Base-by-base conservation (phyloP, 2,113 vertebrate species). In the Urocolius indicus region DNA sequence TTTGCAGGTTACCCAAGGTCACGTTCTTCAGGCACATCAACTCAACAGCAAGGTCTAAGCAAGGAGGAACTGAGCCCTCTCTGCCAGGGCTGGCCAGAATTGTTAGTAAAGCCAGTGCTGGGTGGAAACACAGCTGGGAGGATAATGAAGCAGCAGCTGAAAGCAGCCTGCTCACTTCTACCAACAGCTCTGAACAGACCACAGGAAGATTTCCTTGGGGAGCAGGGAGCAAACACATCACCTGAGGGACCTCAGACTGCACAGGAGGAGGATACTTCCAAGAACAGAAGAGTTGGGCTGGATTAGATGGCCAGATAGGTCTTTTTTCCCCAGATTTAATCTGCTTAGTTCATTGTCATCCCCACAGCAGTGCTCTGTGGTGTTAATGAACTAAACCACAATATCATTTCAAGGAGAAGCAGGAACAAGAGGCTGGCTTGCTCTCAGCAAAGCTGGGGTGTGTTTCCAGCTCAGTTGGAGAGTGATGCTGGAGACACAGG, bases 321-420 rank as follows among this genome's bases (percentile, higher is more conserved):
- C 69, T 84, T 89, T 52, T 26, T n/a, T n/a, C n/a, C 92, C 77
- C 78, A 87, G 87, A 93, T 93, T 67, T 91, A 54, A 93, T 72
- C 87, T 95, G 16, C 8, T 41, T 63, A 63, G 75, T 94, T 87
- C 84, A 32, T 52, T 52, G 57, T 69, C 71, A 72, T 87, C 79
- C 84, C 78, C 77, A 41, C 85, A 74, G 74, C 11, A 43, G 89
- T 0, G 30, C n/a, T 78, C 43, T 23, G 22, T 68, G 79, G 11
- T 79, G 89, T 96, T 95, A 82, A 96, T 96, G 85, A 94, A 87
- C 71, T 8, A 36, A 81, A 55, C 19, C 93, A 63, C 90, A 88
- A 57, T 17, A 61, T 79, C 87, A 36, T 30, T 32, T 84, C 74
- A 90, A 96, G 96, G 89, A 94, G 87, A 81, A 0, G 0, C 17